Conservation (phyloP, 2,888 invertebrate genomes). For the Pharmacophagus antenor region DNA sequence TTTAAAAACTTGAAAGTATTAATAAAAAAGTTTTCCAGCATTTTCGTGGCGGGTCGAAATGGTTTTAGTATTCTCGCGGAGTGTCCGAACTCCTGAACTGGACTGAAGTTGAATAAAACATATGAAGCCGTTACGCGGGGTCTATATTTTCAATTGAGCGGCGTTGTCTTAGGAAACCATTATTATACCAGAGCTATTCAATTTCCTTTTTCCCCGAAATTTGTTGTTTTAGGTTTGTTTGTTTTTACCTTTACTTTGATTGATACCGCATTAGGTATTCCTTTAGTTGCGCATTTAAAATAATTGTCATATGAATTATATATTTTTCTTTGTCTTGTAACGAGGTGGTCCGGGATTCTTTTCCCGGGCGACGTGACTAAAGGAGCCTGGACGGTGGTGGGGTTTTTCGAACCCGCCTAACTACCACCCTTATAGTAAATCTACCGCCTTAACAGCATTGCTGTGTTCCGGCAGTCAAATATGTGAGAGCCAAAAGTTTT, state of each 20-base stretch:
- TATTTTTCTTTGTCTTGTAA: no score
- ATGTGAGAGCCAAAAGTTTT: no score
- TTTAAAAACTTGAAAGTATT: no score
- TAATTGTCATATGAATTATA: neutral
- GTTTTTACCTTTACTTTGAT: conserved; percentile 9
- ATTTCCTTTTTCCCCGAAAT: conserved; percentile 29
- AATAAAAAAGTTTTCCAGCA: conserved; percentile 31
- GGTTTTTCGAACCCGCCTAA: no score
- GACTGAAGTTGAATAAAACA: conserved; percentile 50
- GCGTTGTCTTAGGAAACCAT: conserved; percentile 37
- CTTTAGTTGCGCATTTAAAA: neutral
- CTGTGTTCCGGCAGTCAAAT: no score
- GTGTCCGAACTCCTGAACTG: conserved; percentile 19
- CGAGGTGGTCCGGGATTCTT: no score
- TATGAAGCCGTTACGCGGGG: conserved; percentile 39
- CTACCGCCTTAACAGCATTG: no score
- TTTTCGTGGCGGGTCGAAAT: conserved; percentile 27
- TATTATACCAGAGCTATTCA: conserved; percentile 41
- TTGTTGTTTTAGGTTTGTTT: conserved; percentile 24
- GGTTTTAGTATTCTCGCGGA: conserved; percentile 18
- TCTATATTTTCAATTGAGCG: conserved; percentile 46
- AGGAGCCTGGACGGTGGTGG: no score
- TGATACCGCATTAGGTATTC: neutral
- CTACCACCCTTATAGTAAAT: no score
- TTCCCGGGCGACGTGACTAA: no score